Conservation (phyloP, 2,888 invertebrate genomes). For the Hololepta plana region DNA sequence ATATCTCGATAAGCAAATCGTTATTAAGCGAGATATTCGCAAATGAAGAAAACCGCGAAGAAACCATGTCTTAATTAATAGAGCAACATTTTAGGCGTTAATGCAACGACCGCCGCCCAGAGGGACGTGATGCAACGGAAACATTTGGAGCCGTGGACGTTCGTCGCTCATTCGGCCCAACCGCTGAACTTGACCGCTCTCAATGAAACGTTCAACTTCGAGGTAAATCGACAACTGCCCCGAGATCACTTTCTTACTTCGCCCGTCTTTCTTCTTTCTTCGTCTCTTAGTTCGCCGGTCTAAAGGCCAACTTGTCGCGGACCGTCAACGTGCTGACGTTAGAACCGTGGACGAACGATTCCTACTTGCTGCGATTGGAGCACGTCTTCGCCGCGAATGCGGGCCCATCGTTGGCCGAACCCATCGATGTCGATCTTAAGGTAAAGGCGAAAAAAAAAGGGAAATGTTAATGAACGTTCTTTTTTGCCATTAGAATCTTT, state of each 20-base stretch:
- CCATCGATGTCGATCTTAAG: slow-evolving; percentile 6
- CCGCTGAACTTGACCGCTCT: slow-evolving; percentile 30
- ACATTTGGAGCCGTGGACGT: slow-evolving; percentile 38
- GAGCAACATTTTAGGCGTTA: too few species aligned
- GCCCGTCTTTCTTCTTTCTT: too few species aligned
- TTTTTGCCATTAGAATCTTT: slow-evolving; percentile 12
- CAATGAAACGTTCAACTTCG: slow-evolving; percentile 15
- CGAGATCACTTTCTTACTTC: slow-evolving; percentile 4
- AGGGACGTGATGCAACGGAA: slow-evolving; percentile 30
- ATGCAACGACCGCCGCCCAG: slow-evolving; percentile 25
- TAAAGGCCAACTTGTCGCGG: slow-evolving; percentile 34
- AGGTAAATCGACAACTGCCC: too few species aligned
- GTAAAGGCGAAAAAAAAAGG: too few species aligned
- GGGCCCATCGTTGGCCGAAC: slow-evolving; percentile 12
- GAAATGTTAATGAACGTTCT: too few species aligned
- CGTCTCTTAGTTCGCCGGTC: slow-evolving; percentile 29
- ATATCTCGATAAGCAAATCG: too few species aligned
- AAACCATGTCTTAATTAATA: too few species aligned
- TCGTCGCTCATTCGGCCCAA: slow-evolving; percentile 33
- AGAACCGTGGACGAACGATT: slow-evolving; percentile 42
- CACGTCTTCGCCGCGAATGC: slow-evolving; percentile 50
- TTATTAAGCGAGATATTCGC: too few species aligned
- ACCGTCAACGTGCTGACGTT: slow-evolving; percentile 57
- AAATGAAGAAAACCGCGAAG: too few species aligned
- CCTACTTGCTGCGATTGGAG: slow-evolving; percentile 49